Percentiles rank a stretch among this genome's conserved stretches.
phyloP scores from a whole-genome alignment of 2,113 vertebrate species.

The Daphoenositta chrysoptera region DNA sequence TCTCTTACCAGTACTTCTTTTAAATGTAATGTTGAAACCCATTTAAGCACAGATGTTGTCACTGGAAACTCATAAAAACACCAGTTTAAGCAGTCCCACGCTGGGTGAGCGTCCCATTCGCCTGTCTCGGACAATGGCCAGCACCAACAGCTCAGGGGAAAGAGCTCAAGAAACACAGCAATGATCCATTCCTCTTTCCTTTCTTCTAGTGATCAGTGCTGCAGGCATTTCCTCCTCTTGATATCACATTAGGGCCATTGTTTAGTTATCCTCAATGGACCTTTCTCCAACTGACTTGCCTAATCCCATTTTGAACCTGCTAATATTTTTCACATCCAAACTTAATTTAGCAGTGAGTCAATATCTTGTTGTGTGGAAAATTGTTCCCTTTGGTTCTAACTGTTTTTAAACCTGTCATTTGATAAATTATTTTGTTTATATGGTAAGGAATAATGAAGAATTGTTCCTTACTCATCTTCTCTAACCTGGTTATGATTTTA shows the following conservation, averaged over 20 bases:
- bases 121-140: background rate
- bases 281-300: background rate
- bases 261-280: conserved; percentile 25
- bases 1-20: background rate
- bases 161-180: background rate
- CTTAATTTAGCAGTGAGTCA: conserved; percentile 3
- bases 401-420: background rate
- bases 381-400: background rate
- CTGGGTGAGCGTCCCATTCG: background rate
- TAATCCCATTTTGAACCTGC: background rate
- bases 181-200: background rate
- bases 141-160: background rate
- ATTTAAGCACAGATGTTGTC: background rate
- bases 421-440: background rate
- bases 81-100: background rate
- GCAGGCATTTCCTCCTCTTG: conserved; percentile 25
- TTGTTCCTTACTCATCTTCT: background rate
- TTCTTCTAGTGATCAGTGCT: background rate
- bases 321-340: background rate
- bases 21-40: background rate
- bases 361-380: background rate
- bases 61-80: background rate
- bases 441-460: background rate
- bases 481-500: background rate
- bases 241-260: background rate